A percentile compares a stretch with the other conserved stretches of the same genome.
Evolutionary conservation across 2,113 vertebrate species (phyloP).

Genomic region (rabbit (Oryctolagus cuniculus)): mOryCun1.1 NC_091436.1:87371501-87372000

Average conservation of each 20-base stretch:
- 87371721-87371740: slow-evolving; percentile 45
- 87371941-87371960: slow-evolving; percentile 70
- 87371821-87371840: slow-evolving; percentile 28
- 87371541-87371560: neutral
- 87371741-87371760: slow-evolving; percentile 49
- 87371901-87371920: slow-evolving; percentile 76
- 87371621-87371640: neutral
- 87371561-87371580: neutral
- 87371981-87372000: slow-evolving; percentile 68
- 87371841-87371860: slow-evolving; percentile 51
- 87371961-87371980: slow-evolving; percentile 69
- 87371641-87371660: slow-evolving; percentile 14
- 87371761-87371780: slow-evolving; percentile 38
- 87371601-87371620: neutral
- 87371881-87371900: slow-evolving; percentile 34
- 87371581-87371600: neutral
- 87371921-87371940: slow-evolving; percentile 67
- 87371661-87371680: neutral
- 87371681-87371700: neutral
- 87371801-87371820: slow-evolving; percentile 56
- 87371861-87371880: slow-evolving; percentile 67
- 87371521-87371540: slow-evolving; percentile 32
- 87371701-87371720: neutral
- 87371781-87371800: slow-evolving; percentile 9
- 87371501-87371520: slow-evolving; percentile 5